Base-by-base conservation (phyloP, 1,140 invertebrate genomes). In the Lepidotrigona ventralis region DNA sequence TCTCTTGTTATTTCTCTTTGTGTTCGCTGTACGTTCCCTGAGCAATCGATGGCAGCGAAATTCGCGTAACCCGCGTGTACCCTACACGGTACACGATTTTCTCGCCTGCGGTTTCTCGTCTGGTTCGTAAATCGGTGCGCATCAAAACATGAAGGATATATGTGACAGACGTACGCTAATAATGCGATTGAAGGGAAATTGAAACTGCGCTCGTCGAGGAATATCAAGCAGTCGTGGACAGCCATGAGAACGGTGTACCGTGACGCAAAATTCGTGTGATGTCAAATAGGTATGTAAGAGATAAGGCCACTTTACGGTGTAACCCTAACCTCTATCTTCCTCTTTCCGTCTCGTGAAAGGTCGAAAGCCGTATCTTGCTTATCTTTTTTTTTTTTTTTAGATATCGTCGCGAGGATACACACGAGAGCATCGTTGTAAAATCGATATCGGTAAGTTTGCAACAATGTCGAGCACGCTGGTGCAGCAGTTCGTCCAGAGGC, bases 401-500 rank as follows among this genome's bases (percentile, higher is more conserved):
- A 53, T 72, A 63, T 54, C 12, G 46, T 77, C 29, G 17, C 21
- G 26, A 39, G 8, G 56, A 58, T 4, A 60, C 64, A 12, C 21
- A 29, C 56, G 54, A 64, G n/a, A 74, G 54, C n/a, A 46, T 21
- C n/a, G 11, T 29, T 29, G 51, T 83, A 72, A 23, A 75, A 69
- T 69, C n/a, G 14, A 9, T 29, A n/a, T 17, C 39, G 12, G 14
- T 66, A 69, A 73, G 56, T 58, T 84, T 74, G 74, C 29, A 72
- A 88, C 39, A 66, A 96, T 96, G 96, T 94, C 95, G 54, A 94
- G 91, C n/a, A 93, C 94, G 63, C 94, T 96, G 83, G 97, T 98
- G 91, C 95, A 96, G 86, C 96, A 97, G 90, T 98, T 98, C 94
- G 97, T 98, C 19, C 94, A 95, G 89, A 97, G 98, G 39, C 95